phyloP scores from a whole-genome alignment of 2,113 vertebrate genomes.

The Puntigrus tetrazona region DNA sequence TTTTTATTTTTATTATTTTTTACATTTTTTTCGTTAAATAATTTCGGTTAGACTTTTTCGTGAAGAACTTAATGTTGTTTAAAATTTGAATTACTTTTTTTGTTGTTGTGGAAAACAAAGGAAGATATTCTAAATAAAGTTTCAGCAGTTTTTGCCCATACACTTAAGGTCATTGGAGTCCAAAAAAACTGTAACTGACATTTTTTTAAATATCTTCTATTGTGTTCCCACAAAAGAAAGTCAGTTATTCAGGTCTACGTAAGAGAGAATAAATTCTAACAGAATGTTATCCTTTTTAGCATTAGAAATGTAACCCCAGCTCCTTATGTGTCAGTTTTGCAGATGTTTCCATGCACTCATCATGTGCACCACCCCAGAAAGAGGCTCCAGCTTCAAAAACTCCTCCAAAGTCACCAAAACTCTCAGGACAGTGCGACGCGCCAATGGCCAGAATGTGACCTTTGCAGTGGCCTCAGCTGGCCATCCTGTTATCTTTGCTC shows the following conservation, averaged over 20 bases:
- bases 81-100: not conserved
- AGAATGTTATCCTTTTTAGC: not conserved
- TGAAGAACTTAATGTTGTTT: not conserved
- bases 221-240: not conserved
- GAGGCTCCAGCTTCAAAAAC: slow-evolving; percentile 65
- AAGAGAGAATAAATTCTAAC: not conserved
- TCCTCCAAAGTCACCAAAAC: slow-evolving; percentile 66
- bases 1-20: too few species aligned
- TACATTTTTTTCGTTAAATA: too few species aligned
- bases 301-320: not conserved
- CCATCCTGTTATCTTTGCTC: not conserved
- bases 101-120: not conserved
- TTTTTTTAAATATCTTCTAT: not conserved
- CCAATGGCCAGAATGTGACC: slow-evolving; percentile 42
- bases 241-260: not conserved
- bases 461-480: slow-evolving; percentile 20
- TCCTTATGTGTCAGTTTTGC: slow-evolving; percentile 74
- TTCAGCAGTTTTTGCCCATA: not conserved
- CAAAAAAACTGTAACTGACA: not conserved
- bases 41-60: not conserved
- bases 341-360: slow-evolving; percentile 77
- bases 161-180: not conserved
- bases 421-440: slow-evolving; percentile 54
- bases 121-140: not conserved
- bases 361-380: slow-evolving; percentile 60